These are phyloP conservation scores for Teleogryllus oceanicus DNA, from an alignment of 2,888 invertebrate genomes.

Conservation along the genomic window DNA sequence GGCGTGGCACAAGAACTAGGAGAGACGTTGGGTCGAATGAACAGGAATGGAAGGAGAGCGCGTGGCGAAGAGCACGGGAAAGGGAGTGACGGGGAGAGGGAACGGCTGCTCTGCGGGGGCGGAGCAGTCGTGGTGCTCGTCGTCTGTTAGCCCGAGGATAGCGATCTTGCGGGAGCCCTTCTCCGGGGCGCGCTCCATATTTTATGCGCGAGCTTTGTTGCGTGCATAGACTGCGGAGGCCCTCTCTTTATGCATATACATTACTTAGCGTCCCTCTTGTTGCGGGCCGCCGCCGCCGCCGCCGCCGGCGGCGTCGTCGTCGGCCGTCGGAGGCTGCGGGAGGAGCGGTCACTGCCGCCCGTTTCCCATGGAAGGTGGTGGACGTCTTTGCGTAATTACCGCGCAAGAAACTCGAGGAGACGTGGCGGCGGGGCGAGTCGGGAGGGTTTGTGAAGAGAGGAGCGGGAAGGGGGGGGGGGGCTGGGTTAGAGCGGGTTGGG, in stretches of 20 bases:
- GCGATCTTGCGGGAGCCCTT: background rate
- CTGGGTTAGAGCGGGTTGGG: too few relatives aligned
- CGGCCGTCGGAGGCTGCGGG: background rate
- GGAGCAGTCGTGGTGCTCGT: background rate
- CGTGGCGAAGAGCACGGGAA: too few relatives aligned
- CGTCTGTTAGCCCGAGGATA: background rate
- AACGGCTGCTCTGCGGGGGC: background rate
- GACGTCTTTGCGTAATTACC: background rate
- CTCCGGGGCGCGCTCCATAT: background rate
- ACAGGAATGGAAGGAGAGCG: too few relatives aligned
- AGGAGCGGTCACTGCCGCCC: background rate
- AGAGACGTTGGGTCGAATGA: too few relatives aligned
- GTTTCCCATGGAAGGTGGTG: background rate
- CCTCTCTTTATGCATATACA: constrained; percentile 18
- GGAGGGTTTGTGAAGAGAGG: too few relatives aligned
- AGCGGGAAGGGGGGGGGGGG: too few relatives aligned
- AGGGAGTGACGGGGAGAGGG: too few relatives aligned
- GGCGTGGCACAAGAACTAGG: too few relatives aligned
- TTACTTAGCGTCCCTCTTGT: background rate
- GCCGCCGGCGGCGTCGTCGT: too few relatives aligned
- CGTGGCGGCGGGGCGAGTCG: background rate
- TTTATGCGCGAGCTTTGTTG: background rate
- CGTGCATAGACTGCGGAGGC: background rate
- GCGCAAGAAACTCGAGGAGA: background rate
- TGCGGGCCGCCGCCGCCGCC: background rate